Base-by-base conservation (phyloP, 2,113 vertebrate species). In the Gopherus flavomarginatus region DNA sequence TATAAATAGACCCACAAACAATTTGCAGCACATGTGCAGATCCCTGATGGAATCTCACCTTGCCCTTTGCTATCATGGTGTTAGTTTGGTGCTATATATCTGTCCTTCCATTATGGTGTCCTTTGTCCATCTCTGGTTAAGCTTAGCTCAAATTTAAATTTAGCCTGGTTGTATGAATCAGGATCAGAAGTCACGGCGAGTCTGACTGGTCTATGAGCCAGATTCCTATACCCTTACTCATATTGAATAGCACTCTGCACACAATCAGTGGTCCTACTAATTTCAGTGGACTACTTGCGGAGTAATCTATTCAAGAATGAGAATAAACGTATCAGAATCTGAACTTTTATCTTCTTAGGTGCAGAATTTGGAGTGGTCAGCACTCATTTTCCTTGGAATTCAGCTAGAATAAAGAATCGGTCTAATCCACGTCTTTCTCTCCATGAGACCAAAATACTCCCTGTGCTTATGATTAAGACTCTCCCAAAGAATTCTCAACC, bases 391-490 rank as follows among this genome's bases (percentile, higher is more conserved):
- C 50, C n/a, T 12, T 77, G 42, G 75, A 77, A 77, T 44, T 27
- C 22, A 77, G 42, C 22, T 26, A 26, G 21, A 21, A 47, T 22
- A 77, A 44, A 44, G 24, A 44, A 44, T 77, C 16, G 4, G 12
- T 12, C 29, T 11, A 14, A 17, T 3, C 17, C 7, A 3, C 6
- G 4, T 0, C 1, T 5, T n/a, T 27, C 11, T 53, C 24, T 57
- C 14, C 38, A 83, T 87, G 57, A 57, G 85, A 94, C 42, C 42
- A 16, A 85, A 90, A 2, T 81, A 47, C 56, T 90, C 87, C 5
- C 49, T 6, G 1, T 88, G 26, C 35, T 84, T 85, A 83, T 82
- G 38, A n/a, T 49, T 27, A 85, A 47, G 53, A 49, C 69, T 93
- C 9, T 85, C 77, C 9, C 65, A 35, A 21, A 87, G 59, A 44